Percentiles rank a stretch among this genome's conserved stretches.
These are phyloP conservation scores for Ephydatia muelleri DNA, from an alignment of 37 sponge, comb jelly and placozoan species.

Conservation along the genomic window DNA sequence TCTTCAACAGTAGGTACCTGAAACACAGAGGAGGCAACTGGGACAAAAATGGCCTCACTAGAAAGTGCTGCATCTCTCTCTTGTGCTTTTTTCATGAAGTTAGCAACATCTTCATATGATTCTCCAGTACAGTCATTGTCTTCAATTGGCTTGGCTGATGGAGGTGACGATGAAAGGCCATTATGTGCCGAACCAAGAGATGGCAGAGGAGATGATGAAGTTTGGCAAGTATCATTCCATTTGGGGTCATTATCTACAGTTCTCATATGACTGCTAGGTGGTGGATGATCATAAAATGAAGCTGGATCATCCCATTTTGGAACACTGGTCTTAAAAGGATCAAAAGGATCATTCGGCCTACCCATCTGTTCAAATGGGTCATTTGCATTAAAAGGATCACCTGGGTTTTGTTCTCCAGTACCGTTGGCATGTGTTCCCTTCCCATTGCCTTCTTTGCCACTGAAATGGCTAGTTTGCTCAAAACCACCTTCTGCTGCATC, in stretches of 20 bases:
- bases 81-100: not conserved
- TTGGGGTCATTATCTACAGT: no score
- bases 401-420: not conserved
- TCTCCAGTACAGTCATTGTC: not conserved
- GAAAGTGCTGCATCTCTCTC: not conserved
- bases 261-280: not conserved
- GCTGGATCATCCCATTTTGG: slow-evolving; percentile 30
- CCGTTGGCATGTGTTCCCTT: not conserved
- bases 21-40: not conserved
- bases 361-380: not conserved
- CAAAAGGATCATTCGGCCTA: not conserved
- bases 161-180: not conserved
- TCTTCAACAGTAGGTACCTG: not conserved
- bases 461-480: not conserved
- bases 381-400: not conserved
- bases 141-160: not conserved
- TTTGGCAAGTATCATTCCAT: not conserved
- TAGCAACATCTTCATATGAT: not conserved
- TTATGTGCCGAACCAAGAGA: not conserved
- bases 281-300: slow-evolving; percentile 47
- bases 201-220: not conserved
- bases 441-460: not conserved
- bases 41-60: not conserved
- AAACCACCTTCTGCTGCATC: not conserved
- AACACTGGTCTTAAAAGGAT: not conserved